Conservation (phyloP, 2,888 invertebrate species). For the Ceraclea dissimilis region DNA sequence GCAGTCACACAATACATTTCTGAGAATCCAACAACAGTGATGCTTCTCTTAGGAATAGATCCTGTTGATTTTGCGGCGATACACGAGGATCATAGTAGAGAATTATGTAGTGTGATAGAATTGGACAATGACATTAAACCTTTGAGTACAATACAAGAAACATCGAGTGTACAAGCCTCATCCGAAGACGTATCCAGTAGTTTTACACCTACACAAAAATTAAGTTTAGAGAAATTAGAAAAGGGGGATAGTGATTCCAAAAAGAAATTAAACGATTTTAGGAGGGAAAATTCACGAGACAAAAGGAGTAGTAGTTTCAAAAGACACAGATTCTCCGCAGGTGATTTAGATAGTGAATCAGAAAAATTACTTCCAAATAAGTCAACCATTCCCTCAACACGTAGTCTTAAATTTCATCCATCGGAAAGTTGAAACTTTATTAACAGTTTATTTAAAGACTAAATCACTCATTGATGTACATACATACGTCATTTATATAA, state of each 20-base stretch:
- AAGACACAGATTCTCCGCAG: constrained; percentile 60
- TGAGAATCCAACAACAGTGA: constrained; percentile 65
- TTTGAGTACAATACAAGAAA: constrained; percentile 24
- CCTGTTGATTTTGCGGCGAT: constrained; percentile 40
- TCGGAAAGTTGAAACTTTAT: constrained; percentile 37
- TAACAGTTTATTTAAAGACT: neutral
- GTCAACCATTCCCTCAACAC: constrained; percentile 53
- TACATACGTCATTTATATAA: constrained; percentile 9
- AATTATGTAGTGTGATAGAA: constrained; percentile 27
- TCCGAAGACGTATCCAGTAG: constrained; percentile 22
- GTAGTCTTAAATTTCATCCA: constrained; percentile 53
- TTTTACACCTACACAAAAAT: constrained; percentile 31
- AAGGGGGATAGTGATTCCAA: constrained; percentile 40
- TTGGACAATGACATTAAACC: constrained; percentile 21
- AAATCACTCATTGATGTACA: neutral
- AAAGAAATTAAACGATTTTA: constrained; percentile 32
- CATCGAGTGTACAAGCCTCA: constrained; percentile 20
- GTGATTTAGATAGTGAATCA: constrained; percentile 56
- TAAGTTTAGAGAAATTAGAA: constrained; percentile 37
- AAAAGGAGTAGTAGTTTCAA: constrained; percentile 34
- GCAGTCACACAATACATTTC: constrained; percentile 57
- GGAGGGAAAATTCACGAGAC: constrained; percentile 33
- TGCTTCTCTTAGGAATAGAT: constrained; percentile 66
- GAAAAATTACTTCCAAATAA: constrained; percentile 49
- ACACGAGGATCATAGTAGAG: constrained; percentile 30